A percentile compares a stretch with the other conserved stretches of the same genome.
Evolutionary conservation across 2,797 vertebrate species (phyloP).

Genomic region (Ptychobarbus kaznakovi): DNA sequence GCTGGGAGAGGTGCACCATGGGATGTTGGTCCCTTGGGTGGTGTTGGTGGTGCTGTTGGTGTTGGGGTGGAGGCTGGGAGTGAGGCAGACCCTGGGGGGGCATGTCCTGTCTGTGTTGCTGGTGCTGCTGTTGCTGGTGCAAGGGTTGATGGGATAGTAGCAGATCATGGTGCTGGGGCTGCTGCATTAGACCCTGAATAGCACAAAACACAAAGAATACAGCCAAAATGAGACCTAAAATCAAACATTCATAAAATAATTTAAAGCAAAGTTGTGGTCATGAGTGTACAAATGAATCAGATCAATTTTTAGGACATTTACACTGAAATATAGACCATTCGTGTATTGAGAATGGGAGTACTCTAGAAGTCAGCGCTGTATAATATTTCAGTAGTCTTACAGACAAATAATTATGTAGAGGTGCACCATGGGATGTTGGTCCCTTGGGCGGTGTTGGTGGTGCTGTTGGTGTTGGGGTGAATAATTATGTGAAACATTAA

Average conservation of each 20-base stretch:
- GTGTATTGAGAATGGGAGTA: background rate
- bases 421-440: conserved; percentile 87
- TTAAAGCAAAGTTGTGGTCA: background rate
- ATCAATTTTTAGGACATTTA: background rate
- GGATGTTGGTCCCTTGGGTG: conserved; percentile 82
- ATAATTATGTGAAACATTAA: too few species aligned
- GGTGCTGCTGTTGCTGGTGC: conserved; percentile 75
- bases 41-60: conserved; percentile 68
- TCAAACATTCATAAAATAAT: background rate
- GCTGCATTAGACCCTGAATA: conserved; percentile 83
- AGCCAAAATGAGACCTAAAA: background rate
- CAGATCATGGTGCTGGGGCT: conserved; percentile 81
- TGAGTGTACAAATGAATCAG: background rate
- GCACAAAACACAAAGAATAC: conserved; percentile 15
- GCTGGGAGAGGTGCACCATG: conserved; percentile 87
- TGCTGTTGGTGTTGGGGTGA: conserved; percentile 74
- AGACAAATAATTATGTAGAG: conserved; percentile 61
- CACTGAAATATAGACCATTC: background rate
- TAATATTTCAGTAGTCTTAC: background rate
- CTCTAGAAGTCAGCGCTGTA: background rate
- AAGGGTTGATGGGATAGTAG: conserved; percentile 81
- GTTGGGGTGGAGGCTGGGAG: conserved; percentile 77
- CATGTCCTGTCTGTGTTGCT: conserved; percentile 77
- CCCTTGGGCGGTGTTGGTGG: conserved; percentile 73
- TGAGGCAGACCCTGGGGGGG: conserved; percentile 65